Base-by-base conservation (phyloP, 2,113 vertebrate genomes). In the Miniopterus natalensis region DNA sequence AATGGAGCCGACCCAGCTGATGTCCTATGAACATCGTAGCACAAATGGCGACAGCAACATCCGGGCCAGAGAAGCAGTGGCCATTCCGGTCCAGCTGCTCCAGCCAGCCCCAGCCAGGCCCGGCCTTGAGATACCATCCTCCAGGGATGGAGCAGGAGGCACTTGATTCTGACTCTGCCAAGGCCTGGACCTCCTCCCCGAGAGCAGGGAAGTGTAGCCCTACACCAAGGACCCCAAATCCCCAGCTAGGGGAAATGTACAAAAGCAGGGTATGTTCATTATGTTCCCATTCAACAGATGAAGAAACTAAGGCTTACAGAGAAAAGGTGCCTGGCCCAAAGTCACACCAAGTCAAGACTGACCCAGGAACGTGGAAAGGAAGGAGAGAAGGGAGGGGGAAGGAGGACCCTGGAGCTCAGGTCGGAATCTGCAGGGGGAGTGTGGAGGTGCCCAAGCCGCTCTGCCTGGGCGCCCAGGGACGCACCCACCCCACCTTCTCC, bases 391-490 rank as follows among this genome's bases (percentile, higher is more conserved):
- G 40, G 36, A 61, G 14, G 8, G 5, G 5, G 31, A 17, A 63
- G 29, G n/a, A 71, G 5, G 18, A 3, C 40, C 10, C 66, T 15
- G 42, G 47, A 36, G 57, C 61, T 55, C 42, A 4, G 36, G 21
- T 59, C 47, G 53, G 40, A 59, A 3, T 29, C 1, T 1, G 31
- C 27, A 1, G 7, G 25, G 17, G 29, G 45, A 55, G 18, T 5
- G 51, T 25, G n/a, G 84, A n/a, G n/a, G 20, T 11, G 29, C 8
- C 31, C 36, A 5, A 14, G 36, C 27, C 2, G 2, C n/a, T 29
- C 17, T 0, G 0, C n/a, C 20, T 25, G 29, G 53, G 21, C 1
- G 0, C 27, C 12, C 20, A 8, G 57, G 4, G 14, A 42, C 42
- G 40, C 55, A 49, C 17, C 25, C 0, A 5, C 13, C 4, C n/a